Percentiles rank a stretch among this genome's conserved stretches.
Conservation (phyloP, 92 coral and sea anemone species). For the Anthopleura xanthogrammica region DNA sequence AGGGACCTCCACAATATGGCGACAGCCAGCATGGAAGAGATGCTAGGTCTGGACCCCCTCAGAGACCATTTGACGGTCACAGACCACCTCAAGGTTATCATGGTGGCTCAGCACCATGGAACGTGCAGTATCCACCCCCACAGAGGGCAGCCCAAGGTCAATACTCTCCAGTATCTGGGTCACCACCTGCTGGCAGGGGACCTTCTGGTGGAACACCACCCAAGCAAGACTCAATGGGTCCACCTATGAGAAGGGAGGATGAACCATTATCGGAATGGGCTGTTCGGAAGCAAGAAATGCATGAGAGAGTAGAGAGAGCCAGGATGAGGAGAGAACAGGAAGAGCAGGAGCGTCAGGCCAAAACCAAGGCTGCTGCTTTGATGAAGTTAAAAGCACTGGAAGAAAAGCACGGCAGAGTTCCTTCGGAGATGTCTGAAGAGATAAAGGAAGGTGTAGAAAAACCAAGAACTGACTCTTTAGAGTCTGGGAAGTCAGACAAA, state of each 20-base stretch:
- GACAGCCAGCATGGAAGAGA: constrained; percentile 58
- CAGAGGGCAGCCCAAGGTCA: constrained; percentile 64
- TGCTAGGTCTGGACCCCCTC: constrained; percentile 33
- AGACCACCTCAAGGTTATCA: constrained; percentile 51
- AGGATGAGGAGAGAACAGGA: constrained; percentile 86
- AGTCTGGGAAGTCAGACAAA: constrained; percentile 22
- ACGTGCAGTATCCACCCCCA: constrained; percentile 62
- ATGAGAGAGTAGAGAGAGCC: constrained; percentile 88
- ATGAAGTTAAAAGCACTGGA: constrained; percentile 80
- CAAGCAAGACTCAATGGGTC: constrained; percentile 19
- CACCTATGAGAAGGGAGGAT: constrained; percentile 40
- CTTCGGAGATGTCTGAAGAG: constrained; percentile 23
- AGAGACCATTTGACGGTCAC: constrained; percentile 55
- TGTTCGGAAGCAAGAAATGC: constrained; percentile 80
- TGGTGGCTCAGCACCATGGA: constrained; percentile 54
- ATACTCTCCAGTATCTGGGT: constrained; percentile 49
- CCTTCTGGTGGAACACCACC: constrained; percentile 33
- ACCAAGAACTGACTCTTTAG: constrained; percentile 18
- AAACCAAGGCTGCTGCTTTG: constrained; percentile 75
- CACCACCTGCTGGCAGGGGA: constrained; percentile 31
- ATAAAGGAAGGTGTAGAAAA: constrained; percentile 22
- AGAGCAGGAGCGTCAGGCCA: constrained; percentile 64
- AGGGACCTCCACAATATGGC: constrained; percentile 46
- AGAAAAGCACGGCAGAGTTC: constrained; percentile 17
- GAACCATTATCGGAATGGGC: constrained; percentile 64